Evolutionary conservation across 1,140 invertebrate genomes (phyloP).

Genomic region (Globodera rostochiensis): DNA sequence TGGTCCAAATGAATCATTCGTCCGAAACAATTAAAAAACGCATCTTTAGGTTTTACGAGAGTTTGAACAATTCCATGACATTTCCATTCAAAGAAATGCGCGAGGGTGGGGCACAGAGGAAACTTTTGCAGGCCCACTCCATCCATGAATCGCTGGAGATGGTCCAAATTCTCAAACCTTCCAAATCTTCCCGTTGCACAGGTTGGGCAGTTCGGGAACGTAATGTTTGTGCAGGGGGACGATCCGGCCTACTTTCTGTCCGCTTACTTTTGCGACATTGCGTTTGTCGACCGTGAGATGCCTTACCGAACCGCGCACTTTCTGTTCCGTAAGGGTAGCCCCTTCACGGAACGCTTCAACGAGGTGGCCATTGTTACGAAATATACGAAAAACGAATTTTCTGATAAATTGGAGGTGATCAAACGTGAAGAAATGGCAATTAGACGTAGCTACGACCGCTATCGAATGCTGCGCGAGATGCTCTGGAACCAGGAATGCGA

Average conservation of each 20-base stretch:
- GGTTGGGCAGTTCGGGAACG: background rate
- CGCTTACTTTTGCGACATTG: slow-evolving; percentile 17
- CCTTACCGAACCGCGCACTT: slow-evolving; percentile 11
- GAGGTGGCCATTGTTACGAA: background rate
- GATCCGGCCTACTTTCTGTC: slow-evolving; percentile 20
- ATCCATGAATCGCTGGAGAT: background rate
- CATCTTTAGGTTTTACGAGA: slow-evolving; percentile 4
- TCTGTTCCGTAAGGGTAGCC: slow-evolving; percentile 4
- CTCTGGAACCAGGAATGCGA: slow-evolving; percentile 18
- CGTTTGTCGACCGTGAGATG: slow-evolving; percentile 16
- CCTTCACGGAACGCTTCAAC: slow-evolving; percentile 9
- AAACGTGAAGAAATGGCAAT: background rate
- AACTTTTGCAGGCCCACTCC: slow-evolving; percentile 1
- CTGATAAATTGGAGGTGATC: background rate
- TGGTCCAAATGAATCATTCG: background rate
- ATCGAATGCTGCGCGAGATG: slow-evolving; percentile 11
- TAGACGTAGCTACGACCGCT: slow-evolving; percentile 8
- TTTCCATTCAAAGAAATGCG: slow-evolving; percentile 15
- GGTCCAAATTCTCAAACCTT: background rate
- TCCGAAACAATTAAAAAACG: background rate
- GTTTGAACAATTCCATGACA: background rate
- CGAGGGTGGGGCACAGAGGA: background rate
- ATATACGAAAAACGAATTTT: background rate
- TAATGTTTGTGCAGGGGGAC: slow-evolving; percentile 15
- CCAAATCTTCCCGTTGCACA: background rate